phyloP scores from a whole-genome alignment of 2,113 vertebrate genomes.

The Panurus biarmicus region DNA sequence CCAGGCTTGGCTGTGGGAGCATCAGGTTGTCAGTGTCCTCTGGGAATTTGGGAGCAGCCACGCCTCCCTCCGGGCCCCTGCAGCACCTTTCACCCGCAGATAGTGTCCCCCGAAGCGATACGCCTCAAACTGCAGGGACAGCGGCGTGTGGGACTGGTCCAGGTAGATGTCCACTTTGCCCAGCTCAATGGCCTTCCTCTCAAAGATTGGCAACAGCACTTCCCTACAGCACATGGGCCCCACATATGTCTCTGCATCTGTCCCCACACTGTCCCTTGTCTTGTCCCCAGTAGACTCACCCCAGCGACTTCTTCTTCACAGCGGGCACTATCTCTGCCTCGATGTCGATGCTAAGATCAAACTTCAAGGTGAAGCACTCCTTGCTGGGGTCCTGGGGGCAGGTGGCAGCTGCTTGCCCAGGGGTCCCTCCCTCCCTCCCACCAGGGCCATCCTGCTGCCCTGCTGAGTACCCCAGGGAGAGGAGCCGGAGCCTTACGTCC shows the following conservation, averaged over 20 bases:
- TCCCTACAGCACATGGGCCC: constrained; percentile 68
- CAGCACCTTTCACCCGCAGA: constrained; percentile 91
- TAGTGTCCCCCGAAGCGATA: constrained; percentile 92
- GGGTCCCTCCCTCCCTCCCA: neutral
- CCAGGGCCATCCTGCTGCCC: neutral
- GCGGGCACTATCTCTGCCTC: constrained; percentile 90
- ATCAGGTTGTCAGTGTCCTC: neutral
- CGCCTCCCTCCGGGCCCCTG: accelerated
- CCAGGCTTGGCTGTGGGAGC: constrained; percentile 77
- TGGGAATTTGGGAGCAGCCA: accelerated
- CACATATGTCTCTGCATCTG: accelerated
- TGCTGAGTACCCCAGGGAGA: accelerated
- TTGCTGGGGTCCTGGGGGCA: constrained; percentile 87
- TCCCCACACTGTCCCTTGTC: accelerated
- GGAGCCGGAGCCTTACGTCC: constrained; percentile 75
- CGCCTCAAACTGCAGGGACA: constrained; percentile 90
- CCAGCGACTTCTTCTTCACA: constrained; percentile 88
- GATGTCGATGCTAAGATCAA: constrained; percentile 83
- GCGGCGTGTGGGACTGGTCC: constrained; percentile 93
- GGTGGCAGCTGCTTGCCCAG: accelerated
- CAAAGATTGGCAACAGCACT: constrained; percentile 87
- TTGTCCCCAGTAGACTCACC: constrained; percentile 60
- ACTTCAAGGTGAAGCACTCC: constrained; percentile 96
- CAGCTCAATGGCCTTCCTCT: constrained; percentile 84
- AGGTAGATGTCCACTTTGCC: constrained; percentile 86